Evolutionary conservation across 2,113 vertebrate species (phyloP).

Genomic region (Oryzias curvinotus): DNA sequence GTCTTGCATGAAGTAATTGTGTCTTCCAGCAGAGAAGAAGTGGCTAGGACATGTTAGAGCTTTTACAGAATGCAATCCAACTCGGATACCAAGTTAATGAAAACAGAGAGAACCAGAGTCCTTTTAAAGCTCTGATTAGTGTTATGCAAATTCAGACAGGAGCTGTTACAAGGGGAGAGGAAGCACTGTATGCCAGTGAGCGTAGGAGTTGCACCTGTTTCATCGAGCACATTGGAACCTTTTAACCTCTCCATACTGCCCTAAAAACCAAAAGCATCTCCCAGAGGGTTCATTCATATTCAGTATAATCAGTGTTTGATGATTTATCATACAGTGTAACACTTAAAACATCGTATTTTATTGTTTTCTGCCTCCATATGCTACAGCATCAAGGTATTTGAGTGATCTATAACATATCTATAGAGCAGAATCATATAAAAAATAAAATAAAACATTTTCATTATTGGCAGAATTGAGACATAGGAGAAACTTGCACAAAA

Average conservation of each 20-base stretch:
- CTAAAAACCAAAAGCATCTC: constrained; percentile 10
- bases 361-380: constrained; percentile 11
- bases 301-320: neutral
- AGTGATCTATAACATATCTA: constrained; percentile 7
- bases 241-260: constrained; percentile 50
- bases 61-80: constrained; percentile 49
- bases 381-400: constrained; percentile 10
- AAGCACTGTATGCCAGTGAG: constrained; percentile 51
- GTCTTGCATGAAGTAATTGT: constrained; percentile 23
- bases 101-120: constrained; percentile 42
- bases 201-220: constrained; percentile 72
- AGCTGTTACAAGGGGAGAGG: constrained; percentile 19
- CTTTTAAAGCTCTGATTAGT: constrained; percentile 60
- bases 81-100: constrained; percentile 48
- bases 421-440: constrained; percentile 34
- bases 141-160: constrained; percentile 55
- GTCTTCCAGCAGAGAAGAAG: constrained; percentile 37
- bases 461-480: neutral
- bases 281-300: constrained; percentile 3
- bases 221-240: constrained; percentile 48
- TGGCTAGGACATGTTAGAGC: constrained; percentile 35
- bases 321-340: constrained; percentile 15
- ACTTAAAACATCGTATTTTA: constrained; percentile 25
- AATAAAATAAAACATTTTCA: constrained; percentile 37
- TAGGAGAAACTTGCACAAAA: constrained; percentile 11